Evolutionary conservation across 2,888 invertebrate species (phyloP), one percentile per base, ranked within the genome.

Genomic region (Physocephala rufipes): DNA sequence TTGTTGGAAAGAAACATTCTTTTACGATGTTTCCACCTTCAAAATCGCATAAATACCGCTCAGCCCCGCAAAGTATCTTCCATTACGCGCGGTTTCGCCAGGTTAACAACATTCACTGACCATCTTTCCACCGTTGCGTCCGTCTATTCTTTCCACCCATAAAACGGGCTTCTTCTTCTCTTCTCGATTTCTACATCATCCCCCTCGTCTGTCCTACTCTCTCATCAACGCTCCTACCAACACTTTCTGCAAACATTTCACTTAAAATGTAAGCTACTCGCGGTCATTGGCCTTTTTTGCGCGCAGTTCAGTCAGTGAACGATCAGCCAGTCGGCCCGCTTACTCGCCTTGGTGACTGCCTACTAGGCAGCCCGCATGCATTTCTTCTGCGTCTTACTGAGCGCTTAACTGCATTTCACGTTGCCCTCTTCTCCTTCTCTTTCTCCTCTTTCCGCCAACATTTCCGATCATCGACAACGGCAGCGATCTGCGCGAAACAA

Each of bases 241-340:
- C 65, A 51, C 59, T 71, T 73, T 36, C 58, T 26, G 58, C 2
- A 70, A 55, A 74, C 67, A 70, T 73, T 75, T 72, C 76, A 80
- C 82, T 83, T 82, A 81, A 82, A 85, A 85, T 85, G 85, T 85
- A 85, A 85, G 85, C 81, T 85, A 85, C 85, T 85, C 77, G 81
- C 85, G 85, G 85, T 85, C 85, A 82, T 85, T 85, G 85, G 79
- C 84, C 81, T 80, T 77, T 21, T 28, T 43, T 19, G 45, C 24
- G 26, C 16, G 45, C 63, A 47, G 45, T 62, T 65, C 65, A 65
- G 36, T 51, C 15, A 30, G 21, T 30, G 61, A 65, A 64, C 49
- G 28, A 36, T 28, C 66, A 12, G 53, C 30, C 30, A n/a, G n/a
- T n/a, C n/a, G n/a, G n/a, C n/a, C n/a, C n/a, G n/a, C n/a, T n/a